Conservation (phyloP, 2,797 vertebrate species). For the Ceryle rudis region DNA sequence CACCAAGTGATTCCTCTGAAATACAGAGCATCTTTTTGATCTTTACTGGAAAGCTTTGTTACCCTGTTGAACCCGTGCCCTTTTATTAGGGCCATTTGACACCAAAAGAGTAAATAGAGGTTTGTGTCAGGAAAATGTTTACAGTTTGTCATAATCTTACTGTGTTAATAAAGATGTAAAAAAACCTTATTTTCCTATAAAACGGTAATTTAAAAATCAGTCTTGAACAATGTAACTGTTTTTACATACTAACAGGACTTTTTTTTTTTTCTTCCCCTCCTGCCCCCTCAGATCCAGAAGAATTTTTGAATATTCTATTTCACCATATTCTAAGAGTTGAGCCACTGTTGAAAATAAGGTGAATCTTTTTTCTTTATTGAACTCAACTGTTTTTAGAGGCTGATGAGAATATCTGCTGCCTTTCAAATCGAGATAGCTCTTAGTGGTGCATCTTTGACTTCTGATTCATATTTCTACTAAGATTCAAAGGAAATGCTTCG, state of each 20-base stretch:
- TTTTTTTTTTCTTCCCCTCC: neutral
- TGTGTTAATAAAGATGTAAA: neutral
- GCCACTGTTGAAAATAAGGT: constrained; percentile 96
- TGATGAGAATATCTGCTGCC: neutral
- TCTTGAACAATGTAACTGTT: neutral
- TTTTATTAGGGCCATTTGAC: neutral
- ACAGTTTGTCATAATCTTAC: neutral
- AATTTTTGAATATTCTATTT: constrained; percentile 98
- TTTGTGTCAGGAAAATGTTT: neutral
- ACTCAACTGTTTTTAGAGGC: neutral
- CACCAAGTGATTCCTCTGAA: neutral
- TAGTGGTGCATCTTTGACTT: neutral
- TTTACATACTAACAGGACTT: neutral
- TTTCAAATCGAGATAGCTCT: neutral
- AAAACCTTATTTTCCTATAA: neutral
- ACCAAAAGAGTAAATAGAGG: neutral
- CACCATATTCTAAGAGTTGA: constrained; percentile 98
- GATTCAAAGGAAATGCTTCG: neutral
- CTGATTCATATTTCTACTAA: neutral
- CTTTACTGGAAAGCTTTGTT: neutral
- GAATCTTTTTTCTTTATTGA: constrained; percentile 39
- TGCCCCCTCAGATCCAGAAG: constrained; percentile 89
- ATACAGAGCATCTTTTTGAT: neutral
- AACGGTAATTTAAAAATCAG: neutral
- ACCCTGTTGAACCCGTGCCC: neutral